These are phyloP conservation scores for Apis mellifera DNA, from an alignment of 1,140 invertebrate species.

Conservation along the genomic window DNA sequence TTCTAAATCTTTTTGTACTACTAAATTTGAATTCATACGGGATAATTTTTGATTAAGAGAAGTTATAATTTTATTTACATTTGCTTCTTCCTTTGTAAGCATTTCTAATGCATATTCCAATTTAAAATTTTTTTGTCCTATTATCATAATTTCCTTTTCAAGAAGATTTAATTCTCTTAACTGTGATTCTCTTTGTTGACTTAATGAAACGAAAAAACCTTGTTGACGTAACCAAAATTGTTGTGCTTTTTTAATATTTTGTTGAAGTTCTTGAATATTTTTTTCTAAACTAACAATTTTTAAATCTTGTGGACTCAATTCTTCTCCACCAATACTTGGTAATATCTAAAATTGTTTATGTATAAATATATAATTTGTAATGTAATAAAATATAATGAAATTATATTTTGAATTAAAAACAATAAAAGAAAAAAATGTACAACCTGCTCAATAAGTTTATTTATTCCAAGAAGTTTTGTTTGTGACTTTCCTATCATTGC, in stretches of 20 bases:
- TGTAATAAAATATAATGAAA: neutral
- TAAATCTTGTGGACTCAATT: constrained; percentile 80
- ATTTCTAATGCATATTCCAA: constrained; percentile 85
- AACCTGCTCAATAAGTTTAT: constrained; percentile 83
- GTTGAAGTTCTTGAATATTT: constrained; percentile 83
- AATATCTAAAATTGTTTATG: constrained; percentile 66
- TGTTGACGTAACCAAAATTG: constrained; percentile 89
- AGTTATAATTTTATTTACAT: constrained; percentile 83
- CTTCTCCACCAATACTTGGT: constrained; percentile 70
- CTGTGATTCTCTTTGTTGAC: constrained; percentile 85
- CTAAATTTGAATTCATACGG: constrained; percentile 83
- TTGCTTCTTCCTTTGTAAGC: constrained; percentile 82
- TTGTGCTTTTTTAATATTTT: constrained; percentile 84
- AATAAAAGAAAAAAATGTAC: constrained; percentile 42
- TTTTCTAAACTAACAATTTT: constrained; percentile 84
- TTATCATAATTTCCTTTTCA: constrained; percentile 88
- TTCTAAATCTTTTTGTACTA: constrained; percentile 83
- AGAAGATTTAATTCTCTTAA: constrained; percentile 85
- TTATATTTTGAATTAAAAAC: constrained; percentile 14
- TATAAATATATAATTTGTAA: neutral
- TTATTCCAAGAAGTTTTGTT: constrained; percentile 81
- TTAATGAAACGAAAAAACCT: constrained; percentile 85
- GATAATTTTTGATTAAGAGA: constrained; percentile 83
- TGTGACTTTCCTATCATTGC: constrained; percentile 80
- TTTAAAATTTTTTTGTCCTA: constrained; percentile 88